Evolutionary conservation across 2,888 invertebrate genomes (phyloP), one percentile per base, ranked within the genome.

Genomic region (Falcaria lacertinaria): DNA sequence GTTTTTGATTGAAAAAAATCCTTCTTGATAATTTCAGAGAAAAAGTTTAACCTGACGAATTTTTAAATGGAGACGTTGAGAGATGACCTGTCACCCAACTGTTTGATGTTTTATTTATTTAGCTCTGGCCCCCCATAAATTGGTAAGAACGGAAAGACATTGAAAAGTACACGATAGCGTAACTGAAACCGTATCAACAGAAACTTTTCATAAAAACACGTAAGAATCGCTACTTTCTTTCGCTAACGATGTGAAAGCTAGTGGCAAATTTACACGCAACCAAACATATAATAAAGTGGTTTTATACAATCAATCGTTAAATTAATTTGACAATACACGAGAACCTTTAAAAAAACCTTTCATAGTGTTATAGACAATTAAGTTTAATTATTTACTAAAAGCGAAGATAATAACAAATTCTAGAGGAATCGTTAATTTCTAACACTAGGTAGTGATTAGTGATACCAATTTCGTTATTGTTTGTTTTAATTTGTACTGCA

Each of bases 241-340:
- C 25, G 22, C 15, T 19, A 36, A 25, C 15, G 11, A 15, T 11
- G 25, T 22, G 37, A 37, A 37, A 37, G 37, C 22, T 37, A 15
- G 37, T 37, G 37, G 37, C 37, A 8, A 25, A 37, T 37, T 37
- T 22, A 37, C 37, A 37, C 37, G 37, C 37, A 37, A 37, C 22
- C 25, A 37, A 37, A 37, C 37, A 15, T 37, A 28, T 28, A 28
- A 28, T 11, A 11, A 37, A 37, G 15, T 14, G 19, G 22, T 16
- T 25, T 19, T 13, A 14, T 36, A 36, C 36, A 0, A 13, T 22
- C 19, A 2, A 37, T 37, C 22, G 15, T 37, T 15, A 37, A 22
- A 37, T 37, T 15, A 37, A 37, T n/a, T 22, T 13, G 22, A 36
- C 22, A 36, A 36, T 36, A 13, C 19, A 37, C 17, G 11, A 2